Base-by-base conservation (phyloP, 2,888 invertebrate genomes). In the Labia minor region DNA sequence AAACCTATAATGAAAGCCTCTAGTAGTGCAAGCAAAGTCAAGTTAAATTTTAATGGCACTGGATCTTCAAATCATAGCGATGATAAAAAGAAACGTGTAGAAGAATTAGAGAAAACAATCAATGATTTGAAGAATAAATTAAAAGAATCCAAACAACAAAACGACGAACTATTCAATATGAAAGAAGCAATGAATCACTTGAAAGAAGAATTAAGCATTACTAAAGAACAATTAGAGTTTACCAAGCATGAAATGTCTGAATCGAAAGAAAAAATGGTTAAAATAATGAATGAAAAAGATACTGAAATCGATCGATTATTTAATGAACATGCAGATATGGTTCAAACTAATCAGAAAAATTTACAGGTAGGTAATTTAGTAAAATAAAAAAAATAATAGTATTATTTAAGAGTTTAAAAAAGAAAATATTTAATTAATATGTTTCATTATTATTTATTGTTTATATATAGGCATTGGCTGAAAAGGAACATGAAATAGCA, bases 311-410 rank as follows among this genome's bases (percentile, higher is more conserved):
- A 49, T 49, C 14, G 49, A 14, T 14, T 49, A n/a, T 49, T 49
- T 49, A 14, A 49, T 49, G 49, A 49, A 49, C 49, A 49, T 49
- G 49, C 49, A 10, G 49, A 49, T 49, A 49, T 49, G 49, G 49
- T 49, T 2, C 49, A 49, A 49, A 49, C 49, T 10, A 49, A 49
- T 49, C 49, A 49, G 14, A 49, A 16, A 16, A 49, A 49, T 49
- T 16, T 49, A 11, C 49, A 49, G 49, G 49, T 49, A 10, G 26
- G 26, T 26, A 6, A 26, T 26, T 26, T 26, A 26, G n/a, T n/a
- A n/a, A n/a, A n/a, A n/a, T n/a, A n/a, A n/a, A n/a, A n/a, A n/a
- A n/a, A n/a, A n/a, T n/a, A n/a, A n/a, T n/a, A n/a, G n/a, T n/a
- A n/a, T n/a, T n/a, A n/a, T n/a, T n/a, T n/a, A n/a, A n/a, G n/a